Base-by-base conservation (phyloP, 2,113 vertebrate species). In the Marcusenius ussheri region DNA sequence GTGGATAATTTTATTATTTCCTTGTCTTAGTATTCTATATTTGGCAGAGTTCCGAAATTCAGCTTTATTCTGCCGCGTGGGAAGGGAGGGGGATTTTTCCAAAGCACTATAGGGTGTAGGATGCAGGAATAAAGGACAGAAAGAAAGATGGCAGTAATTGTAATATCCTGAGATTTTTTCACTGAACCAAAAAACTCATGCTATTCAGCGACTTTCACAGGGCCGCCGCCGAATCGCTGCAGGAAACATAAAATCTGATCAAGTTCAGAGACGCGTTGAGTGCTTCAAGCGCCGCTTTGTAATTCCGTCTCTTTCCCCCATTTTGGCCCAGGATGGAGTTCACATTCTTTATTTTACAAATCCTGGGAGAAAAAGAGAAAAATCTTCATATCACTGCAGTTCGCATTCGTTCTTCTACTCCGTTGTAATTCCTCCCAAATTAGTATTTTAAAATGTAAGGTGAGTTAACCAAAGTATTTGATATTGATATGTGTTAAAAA, bases 171-270 rank as follows among this genome's bases (percentile, higher is more conserved):
- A 96, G 94, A 94, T 95, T 94, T 95, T 93, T 94, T 92, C 94
- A 93, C 93, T 94, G 94, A 94, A 92, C 94, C 50, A 86, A 92
- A 92, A 93, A 96, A 95, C 92, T 94, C 94, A 94, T 93, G 92
- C 95, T 95, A 97, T 97, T 96, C 96, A 97, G 96, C 94, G 93
- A 93, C 93, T 94, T 97, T 96, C 94, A 95, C 93, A 95, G 95
- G 93, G 95, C 94, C 94, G 96, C 96, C 95, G 96, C 97, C 96
- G 96, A 96, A 96, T 97, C 97, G 95, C 97, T 97, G 96, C 97
- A 97, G 97, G 97, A 98, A 97, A 97, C 96, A 95, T 94, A 97
- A 95, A 97, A 97, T 98, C 97, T 98, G 97, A 98, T 98, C 97
- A 98, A 98, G 97, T 98, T 98, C 97, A 98, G 96, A 98, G 97